Conservation (phyloP, 2,797 vertebrate genomes). For the Bradypodion pumilum region DNA sequence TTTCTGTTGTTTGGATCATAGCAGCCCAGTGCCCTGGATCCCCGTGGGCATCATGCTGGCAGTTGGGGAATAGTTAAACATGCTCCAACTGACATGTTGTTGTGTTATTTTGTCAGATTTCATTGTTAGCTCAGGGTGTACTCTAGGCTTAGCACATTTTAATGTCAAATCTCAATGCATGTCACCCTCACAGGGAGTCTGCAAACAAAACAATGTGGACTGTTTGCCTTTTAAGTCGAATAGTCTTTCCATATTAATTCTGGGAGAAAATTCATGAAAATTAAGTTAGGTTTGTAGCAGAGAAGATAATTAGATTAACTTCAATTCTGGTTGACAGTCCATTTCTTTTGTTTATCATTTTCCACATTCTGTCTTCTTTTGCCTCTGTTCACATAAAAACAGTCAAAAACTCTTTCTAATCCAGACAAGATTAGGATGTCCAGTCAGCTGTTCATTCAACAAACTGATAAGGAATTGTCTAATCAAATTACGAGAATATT, state of each 20-base stretch:
- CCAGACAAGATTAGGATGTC: conserved; percentile 9
- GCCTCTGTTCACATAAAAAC: not conserved
- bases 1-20: conserved; percentile 24
- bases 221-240: conserved; percentile 1
- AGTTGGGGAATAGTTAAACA: conserved; percentile 20
- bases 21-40: not conserved
- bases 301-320: not conserved
- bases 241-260: conserved; percentile 13
- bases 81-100: conserved; percentile 39
- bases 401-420: not conserved
- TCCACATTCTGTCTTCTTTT: not conserved
- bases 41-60: conserved; percentile 34
- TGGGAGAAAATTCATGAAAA: conserved; percentile 28
- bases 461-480: conserved; percentile 14
- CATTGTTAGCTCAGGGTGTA: conserved; percentile 29
- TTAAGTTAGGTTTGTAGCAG: not conserved
- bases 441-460: not conserved
- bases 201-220: conserved; percentile 38
- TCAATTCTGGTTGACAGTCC: conserved; percentile 12
- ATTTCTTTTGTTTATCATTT: not conserved
- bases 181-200: conserved; percentile 13
- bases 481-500: conserved; percentile 3
- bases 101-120: conserved; percentile 30
- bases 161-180: conserved; percentile 19
- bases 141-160: conserved; percentile 31